These are phyloP conservation scores for Oxyura jamaicensis DNA, from an alignment of 2,113 vertebrate species.

Conservation along the genomic window DNA sequence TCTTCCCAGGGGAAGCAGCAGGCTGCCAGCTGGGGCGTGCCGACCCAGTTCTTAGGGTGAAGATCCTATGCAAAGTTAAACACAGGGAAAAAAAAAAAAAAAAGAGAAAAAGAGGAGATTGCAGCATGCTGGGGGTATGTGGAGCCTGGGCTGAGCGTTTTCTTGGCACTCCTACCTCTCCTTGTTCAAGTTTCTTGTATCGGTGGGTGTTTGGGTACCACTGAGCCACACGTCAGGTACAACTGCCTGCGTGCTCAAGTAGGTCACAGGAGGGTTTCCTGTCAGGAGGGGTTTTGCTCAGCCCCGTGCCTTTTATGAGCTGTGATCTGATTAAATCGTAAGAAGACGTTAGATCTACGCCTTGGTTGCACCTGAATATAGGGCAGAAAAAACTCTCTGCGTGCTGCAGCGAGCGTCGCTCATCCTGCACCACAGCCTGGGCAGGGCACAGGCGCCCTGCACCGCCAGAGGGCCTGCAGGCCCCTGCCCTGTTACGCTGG, in stretches of 20 bases:
- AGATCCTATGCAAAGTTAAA: background rate
- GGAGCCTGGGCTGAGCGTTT: background rate
- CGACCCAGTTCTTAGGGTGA: background rate
- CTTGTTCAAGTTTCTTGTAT: background rate
- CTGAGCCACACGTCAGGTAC: background rate
- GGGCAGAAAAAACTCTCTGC: background rate
- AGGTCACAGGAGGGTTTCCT: slow-evolving; percentile 42
- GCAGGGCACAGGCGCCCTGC: background rate
- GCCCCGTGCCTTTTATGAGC: background rate
- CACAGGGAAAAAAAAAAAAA: background rate
- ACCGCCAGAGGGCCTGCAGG: background rate
- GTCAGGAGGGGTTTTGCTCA: background rate
- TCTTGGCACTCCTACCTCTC: background rate
- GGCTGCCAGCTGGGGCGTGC: background rate
- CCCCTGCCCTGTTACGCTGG: background rate
- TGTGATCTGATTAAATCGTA: background rate
- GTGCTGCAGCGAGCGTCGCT: background rate
- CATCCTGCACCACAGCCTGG: background rate
- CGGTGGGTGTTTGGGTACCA: background rate
- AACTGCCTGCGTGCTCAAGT: background rate
- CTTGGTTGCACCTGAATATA: background rate
- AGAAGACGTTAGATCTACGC: background rate
- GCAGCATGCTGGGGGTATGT: background rate
- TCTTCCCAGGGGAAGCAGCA: background rate
- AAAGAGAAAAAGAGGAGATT: rapidly evolving